A percentile compares a stretch with the other conserved stretches of the same genome.
Conservation (phyloP, 2,113 vertebrate genomes). For the Nansenia antarctica region DNA sequence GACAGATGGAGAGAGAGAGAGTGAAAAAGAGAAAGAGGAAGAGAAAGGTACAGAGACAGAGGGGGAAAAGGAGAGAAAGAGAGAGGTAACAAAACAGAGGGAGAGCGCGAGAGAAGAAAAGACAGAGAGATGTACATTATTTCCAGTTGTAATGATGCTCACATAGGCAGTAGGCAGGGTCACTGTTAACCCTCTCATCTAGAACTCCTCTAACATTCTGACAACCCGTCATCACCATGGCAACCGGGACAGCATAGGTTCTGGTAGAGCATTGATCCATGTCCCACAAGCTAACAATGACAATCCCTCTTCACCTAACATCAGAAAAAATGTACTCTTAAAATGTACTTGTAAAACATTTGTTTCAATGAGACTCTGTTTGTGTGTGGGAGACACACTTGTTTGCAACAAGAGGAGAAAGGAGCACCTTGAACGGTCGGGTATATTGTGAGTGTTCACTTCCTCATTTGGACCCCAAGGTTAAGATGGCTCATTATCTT, state of each 20-base stretch:
- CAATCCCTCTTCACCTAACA: neutral
- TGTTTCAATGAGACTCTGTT: neutral
- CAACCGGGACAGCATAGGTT: slow-evolving; percentile 25
- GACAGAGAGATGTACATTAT: neutral
- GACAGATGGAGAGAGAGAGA: too few relatives aligned
- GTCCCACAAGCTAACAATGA: neutral
- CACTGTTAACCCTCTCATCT: slow-evolving; percentile 24
- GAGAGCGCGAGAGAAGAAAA: neutral
- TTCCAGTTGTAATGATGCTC: slow-evolving; percentile 32
- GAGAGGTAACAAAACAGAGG: neutral
- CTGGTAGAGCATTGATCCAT: neutral
- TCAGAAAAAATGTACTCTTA: neutral
- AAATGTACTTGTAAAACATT: neutral
- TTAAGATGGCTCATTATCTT: slow-evolving; percentile 62
- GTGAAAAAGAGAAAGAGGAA: too few relatives aligned
- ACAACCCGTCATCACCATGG: slow-evolving; percentile 22
- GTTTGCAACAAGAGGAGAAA: neutral
- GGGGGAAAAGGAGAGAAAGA: neutral
- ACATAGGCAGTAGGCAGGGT: slow-evolving; percentile 39
- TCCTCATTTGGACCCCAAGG: slow-evolving; percentile 46
- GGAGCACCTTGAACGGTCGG: slow-evolving; percentile 36
- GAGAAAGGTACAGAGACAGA: too few relatives aligned
- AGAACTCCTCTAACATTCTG: slow-evolving; percentile 38
- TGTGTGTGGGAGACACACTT: neutral
- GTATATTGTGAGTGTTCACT: slow-evolving; percentile 31